These are phyloP conservation scores for Ophion ellenae DNA, from an alignment of 2,888 invertebrate genomes.

Conservation along the genomic window DNA sequence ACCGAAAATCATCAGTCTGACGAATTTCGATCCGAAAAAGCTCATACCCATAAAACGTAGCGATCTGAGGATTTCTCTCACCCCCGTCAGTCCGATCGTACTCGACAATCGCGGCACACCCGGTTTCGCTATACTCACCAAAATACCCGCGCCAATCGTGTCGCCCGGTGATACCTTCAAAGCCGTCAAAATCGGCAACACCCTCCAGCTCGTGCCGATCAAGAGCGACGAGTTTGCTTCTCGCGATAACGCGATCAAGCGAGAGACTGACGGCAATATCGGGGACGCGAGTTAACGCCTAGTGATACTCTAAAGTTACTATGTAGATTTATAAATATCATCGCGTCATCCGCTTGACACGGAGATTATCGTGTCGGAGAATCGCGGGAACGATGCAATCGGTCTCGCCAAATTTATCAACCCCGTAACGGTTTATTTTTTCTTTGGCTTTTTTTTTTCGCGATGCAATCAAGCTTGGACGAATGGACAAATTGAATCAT, in stretches of 20 bases:
- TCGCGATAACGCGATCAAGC: not conserved
- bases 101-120: slow-evolving; percentile 62
- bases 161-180: slow-evolving; percentile 76
- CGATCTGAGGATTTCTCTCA: slow-evolving; percentile 69
- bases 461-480: slow-evolving; percentile 35
- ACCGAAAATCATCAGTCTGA: slow-evolving; percentile 72
- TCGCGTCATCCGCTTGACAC: not conserved
- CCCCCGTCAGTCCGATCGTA: slow-evolving; percentile 65
- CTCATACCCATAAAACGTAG: slow-evolving; percentile 73
- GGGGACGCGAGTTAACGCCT: slow-evolving; percentile 57
- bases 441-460: not conserved
- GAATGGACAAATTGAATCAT: slow-evolving; percentile 25
- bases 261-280: slow-evolving; percentile 34
- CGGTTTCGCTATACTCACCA: slow-evolving; percentile 72
- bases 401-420: slow-evolving; percentile 19
- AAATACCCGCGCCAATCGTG: slow-evolving; percentile 71
- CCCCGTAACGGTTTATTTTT: not conserved
- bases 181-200: slow-evolving; percentile 77
- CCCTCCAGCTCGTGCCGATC: slow-evolving; percentile 75
- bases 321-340: not conserved
- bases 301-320: slow-evolving; percentile 25
- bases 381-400: slow-evolving; percentile 38
- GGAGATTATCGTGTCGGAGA: slow-evolving; percentile 7
- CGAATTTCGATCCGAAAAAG: slow-evolving; percentile 74
- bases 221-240: slow-evolving; percentile 62